These are phyloP conservation scores for Lamellibrachia columna DNA, from an alignment of 2,888 invertebrate genomes.

Conservation along the genomic window DNA sequence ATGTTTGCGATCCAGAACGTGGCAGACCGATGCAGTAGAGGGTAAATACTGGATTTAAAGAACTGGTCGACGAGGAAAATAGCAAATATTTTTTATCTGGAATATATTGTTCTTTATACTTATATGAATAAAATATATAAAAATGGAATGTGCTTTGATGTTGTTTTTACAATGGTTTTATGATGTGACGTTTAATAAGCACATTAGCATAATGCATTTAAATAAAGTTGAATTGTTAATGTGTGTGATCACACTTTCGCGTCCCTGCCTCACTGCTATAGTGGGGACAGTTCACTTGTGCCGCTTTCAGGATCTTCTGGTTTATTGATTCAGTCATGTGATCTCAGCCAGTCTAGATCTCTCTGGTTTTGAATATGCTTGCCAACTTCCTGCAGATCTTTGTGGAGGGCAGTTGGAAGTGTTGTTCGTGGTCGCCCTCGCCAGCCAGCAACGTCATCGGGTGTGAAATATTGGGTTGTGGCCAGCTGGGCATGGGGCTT, in stretches of 20 bases:
- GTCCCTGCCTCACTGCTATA: no score
- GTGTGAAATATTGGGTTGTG: no score
- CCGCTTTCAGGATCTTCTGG: no score
- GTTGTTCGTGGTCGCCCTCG: no score
- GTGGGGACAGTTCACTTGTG: no score
- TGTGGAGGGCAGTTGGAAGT: no score
- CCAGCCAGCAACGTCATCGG: no score
- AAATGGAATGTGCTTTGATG: slow-evolving; percentile 23
- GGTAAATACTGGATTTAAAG: slow-evolving; percentile 36
- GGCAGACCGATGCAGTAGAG: slow-evolving; percentile 16
- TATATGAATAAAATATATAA: slow-evolving; percentile 34
- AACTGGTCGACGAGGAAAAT: slow-evolving; percentile 33
- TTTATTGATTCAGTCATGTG: no score
- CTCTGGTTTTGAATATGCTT: no score
- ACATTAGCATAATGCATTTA: background rate
- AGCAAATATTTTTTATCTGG: slow-evolving; percentile 38
- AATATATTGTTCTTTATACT: slow-evolving; percentile 39
- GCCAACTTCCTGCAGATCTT: no score
- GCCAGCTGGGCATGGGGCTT: no score
- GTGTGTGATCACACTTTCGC: background rate
- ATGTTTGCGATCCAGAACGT: slow-evolving; percentile 5
- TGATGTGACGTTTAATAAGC: background rate
- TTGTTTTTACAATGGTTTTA: background rate
- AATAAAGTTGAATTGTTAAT: background rate
- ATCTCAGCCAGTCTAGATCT: no score